phyloP scores from a whole-genome alignment of 1,140 invertebrate genomes.

The Armadillidium nasatum region DNA sequence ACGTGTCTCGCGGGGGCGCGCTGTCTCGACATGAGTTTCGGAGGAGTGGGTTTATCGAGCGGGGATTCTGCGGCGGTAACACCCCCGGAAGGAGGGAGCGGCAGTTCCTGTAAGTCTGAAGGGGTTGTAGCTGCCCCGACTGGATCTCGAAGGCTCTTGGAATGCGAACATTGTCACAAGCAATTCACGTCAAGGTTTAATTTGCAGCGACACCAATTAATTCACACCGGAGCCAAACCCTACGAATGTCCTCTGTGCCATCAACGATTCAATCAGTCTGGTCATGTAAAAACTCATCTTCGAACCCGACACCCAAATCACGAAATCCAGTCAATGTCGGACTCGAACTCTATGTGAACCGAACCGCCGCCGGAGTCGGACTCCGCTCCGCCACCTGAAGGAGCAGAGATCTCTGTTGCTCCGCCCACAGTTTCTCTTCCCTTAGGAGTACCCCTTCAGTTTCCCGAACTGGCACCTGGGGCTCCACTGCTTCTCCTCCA shows the following conservation, averaged over 20 bases:
- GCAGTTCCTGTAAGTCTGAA: constrained; percentile 5
- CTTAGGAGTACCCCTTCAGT: background rate
- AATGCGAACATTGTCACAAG: constrained; percentile 48
- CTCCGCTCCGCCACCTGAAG: background rate
- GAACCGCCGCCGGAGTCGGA: background rate
- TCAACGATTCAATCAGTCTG: constrained; percentile 57
- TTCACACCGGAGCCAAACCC: constrained; percentile 49
- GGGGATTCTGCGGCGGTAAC: background rate
- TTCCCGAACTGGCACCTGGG: background rate
- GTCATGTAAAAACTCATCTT: constrained; percentile 43
- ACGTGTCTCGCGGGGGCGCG: background rate
- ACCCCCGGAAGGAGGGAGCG: constrained; percentile 22
- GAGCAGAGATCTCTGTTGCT: background rate
- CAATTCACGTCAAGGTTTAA: constrained; percentile 46
- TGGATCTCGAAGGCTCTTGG: constrained; percentile 37
- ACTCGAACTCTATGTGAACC: constrained; percentile 9
- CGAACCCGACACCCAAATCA: constrained; percentile 43
- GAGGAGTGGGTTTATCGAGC: background rate
- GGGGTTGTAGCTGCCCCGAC: constrained; percentile 28
- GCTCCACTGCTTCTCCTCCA: background rate
- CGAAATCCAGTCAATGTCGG: constrained; percentile 22
- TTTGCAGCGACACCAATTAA: constrained; percentile 45
- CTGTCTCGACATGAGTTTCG: constrained; percentile 4
- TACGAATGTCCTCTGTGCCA: constrained; percentile 56
- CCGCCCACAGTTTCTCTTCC: background rate